Evolutionary conservation across 2,888 invertebrate species (phyloP).

Genomic region (Eretmocerus hayati): DNA sequence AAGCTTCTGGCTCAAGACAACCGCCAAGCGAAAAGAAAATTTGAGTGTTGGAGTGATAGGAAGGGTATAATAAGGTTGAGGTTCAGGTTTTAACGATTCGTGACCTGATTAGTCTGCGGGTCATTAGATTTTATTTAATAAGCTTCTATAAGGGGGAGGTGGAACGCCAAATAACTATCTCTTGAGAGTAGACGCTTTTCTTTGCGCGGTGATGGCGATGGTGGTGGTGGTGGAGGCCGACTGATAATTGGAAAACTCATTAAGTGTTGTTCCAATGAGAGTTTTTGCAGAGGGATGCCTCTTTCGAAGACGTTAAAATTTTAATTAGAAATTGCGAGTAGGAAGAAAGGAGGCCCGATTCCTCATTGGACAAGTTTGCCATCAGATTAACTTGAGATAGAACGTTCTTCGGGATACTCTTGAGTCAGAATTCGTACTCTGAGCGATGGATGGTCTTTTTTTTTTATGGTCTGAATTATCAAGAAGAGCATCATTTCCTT

Average conservation of each 20-base stretch:
- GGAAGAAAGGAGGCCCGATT: conserved; percentile 17
- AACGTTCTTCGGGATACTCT: too few species aligned
- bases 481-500: too few species aligned
- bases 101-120: conserved; percentile 20
- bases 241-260: conserved; percentile 21
- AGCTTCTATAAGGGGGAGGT: conserved; percentile 2
- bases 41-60: background rate
- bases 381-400: too few species aligned
- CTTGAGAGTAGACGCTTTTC: too few species aligned
- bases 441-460: too few species aligned
- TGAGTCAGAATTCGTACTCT: too few species aligned
- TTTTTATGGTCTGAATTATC: too few species aligned
- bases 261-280: conserved; percentile 19
- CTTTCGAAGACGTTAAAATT: conserved; percentile 15
- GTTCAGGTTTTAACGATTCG: conserved; percentile 16
- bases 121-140: conserved; percentile 22
- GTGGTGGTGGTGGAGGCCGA: too few species aligned
- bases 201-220: conserved; percentile 1
- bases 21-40: too few species aligned
- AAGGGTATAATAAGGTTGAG: conserved; percentile 1
- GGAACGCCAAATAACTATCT: background rate
- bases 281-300: background rate
- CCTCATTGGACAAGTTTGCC: too few species aligned
- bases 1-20: too few species aligned
- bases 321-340: conserved; percentile 23